phyloP scores from a whole-genome alignment of 2,797 vertebrate genomes.

The Champsocephalus esox region DNA sequence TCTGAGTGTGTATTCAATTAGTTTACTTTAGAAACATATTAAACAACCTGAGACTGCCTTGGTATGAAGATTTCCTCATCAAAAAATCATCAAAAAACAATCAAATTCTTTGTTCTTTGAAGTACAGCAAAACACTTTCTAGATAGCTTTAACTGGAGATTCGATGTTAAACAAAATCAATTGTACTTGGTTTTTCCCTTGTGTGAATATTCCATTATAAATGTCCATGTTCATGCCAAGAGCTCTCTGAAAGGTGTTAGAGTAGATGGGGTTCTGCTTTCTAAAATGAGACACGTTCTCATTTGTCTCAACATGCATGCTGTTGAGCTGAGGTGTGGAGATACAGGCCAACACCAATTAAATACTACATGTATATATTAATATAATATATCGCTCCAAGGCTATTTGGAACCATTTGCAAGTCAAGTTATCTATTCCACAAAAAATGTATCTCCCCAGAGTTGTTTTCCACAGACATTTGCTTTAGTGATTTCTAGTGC shows the following conservation, averaged over 20 bases:
- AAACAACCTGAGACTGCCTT: slow-evolving; percentile 90
- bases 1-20: slow-evolving; percentile 99
- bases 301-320: slow-evolving; percentile 96
- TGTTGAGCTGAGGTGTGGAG: slow-evolving; percentile 93
- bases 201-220: slow-evolving; percentile 10
- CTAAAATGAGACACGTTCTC: slow-evolving; percentile 88
- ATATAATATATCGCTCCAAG: background rate
- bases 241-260: slow-evolving; percentile 90
- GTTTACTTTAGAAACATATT: slow-evolving; percentile 92
- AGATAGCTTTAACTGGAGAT: background rate
- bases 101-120: background rate
- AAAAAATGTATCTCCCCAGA: slow-evolving; percentile 62
- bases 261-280: slow-evolving; percentile 88
- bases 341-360: slow-evolving; percentile 76
- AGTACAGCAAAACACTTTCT: background rate
- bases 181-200: background rate
- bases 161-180: background rate
- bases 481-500: slow-evolving; percentile 45
- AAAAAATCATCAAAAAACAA: background rate
- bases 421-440: slow-evolving; percentile 22
- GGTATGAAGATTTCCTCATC: slow-evolving; percentile 93
- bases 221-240: slow-evolving; percentile 97
- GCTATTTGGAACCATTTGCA: slow-evolving; percentile 42
- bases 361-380: background rate
- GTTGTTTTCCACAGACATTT: slow-evolving; percentile 49